Conservation (phyloP, 2,113 vertebrate species). For the Leuciscus idus region DNA sequence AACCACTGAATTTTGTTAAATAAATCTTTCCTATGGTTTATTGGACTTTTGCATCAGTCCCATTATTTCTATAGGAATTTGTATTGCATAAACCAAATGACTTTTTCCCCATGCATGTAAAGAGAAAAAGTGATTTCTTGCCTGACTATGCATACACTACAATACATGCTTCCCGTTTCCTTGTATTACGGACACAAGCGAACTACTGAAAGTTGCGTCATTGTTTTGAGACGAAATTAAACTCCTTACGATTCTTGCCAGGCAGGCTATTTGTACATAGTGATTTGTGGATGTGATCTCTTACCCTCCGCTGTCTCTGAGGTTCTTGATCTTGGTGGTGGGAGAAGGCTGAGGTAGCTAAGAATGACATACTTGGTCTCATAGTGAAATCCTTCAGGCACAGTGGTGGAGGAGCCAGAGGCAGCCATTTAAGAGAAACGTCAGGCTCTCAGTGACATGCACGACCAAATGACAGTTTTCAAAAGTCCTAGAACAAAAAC, state of each 20-base stretch:
- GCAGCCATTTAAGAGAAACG: slow-evolving; percentile 71
- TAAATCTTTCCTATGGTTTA: background rate
- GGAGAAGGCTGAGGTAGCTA: slow-evolving; percentile 85
- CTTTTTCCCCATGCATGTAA: background rate
- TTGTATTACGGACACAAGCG: background rate
- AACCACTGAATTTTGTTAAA: background rate
- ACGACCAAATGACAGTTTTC: background rate
- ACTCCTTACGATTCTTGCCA: background rate
- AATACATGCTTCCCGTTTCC: background rate
- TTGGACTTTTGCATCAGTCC: background rate
- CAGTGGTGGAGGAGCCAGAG: slow-evolving; percentile 64
- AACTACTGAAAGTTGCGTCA: background rate
- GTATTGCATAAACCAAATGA: background rate
- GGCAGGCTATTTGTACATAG: background rate
- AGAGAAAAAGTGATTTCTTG: background rate
- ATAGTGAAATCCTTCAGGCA: slow-evolving; percentile 91
- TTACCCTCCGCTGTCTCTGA: slow-evolving; percentile 55
- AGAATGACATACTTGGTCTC: slow-evolving; percentile 94
- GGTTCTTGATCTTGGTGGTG: slow-evolving; percentile 70
- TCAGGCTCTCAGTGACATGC: slow-evolving; percentile 69
- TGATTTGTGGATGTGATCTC: background rate
- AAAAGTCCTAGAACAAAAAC: slow-evolving; percentile 14
- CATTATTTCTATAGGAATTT: background rate
- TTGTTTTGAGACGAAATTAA: background rate
- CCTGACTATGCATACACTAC: background rate